A percentile compares a stretch with the other conserved stretches of the same genome.
Evolutionary conservation across 2,888 invertebrate species (phyloP).

Genomic region (Machimus atricapillus): DNA sequence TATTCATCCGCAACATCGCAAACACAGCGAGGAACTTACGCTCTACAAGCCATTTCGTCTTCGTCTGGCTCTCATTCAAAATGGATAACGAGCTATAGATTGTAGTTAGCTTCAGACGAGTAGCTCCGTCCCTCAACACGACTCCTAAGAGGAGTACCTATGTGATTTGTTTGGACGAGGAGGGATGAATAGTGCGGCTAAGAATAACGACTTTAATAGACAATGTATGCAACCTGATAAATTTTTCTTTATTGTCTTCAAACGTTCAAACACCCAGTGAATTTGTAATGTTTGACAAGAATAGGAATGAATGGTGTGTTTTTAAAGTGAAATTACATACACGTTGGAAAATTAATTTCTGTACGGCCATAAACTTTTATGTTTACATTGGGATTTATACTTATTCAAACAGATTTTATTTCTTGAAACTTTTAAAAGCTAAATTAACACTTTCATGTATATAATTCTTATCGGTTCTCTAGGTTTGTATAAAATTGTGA

Average conservation of each 20-base stretch:
- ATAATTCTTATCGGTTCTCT: too few relatives aligned
- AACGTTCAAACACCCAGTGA: not conserved
- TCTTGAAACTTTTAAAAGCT: not conserved
- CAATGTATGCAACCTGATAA: not conserved
- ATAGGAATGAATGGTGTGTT: not conserved
- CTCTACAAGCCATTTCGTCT: not conserved
- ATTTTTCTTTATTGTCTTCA: not conserved
- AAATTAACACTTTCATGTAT: not conserved
- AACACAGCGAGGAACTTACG: not conserved
- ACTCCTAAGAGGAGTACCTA: not conserved
- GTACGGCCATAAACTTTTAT: not conserved
- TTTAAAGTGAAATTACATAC: not conserved
- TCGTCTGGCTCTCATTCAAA: not conserved
- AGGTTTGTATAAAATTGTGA: too few relatives aligned
- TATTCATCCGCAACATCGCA: not conserved
- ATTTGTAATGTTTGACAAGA: not conserved
- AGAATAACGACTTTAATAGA: not conserved
- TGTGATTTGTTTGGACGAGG: not conserved
- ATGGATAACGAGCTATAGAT: not conserved
- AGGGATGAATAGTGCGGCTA: not conserved
- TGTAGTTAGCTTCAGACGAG: not conserved
- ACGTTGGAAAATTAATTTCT: not conserved
- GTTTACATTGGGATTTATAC: too few relatives aligned
- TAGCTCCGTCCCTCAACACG: not conserved
- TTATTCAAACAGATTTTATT: too few relatives aligned